phyloP scores from a whole-genome alignment of 2,113 vertebrate species.

The Illadopsis cleaveri region DNA sequence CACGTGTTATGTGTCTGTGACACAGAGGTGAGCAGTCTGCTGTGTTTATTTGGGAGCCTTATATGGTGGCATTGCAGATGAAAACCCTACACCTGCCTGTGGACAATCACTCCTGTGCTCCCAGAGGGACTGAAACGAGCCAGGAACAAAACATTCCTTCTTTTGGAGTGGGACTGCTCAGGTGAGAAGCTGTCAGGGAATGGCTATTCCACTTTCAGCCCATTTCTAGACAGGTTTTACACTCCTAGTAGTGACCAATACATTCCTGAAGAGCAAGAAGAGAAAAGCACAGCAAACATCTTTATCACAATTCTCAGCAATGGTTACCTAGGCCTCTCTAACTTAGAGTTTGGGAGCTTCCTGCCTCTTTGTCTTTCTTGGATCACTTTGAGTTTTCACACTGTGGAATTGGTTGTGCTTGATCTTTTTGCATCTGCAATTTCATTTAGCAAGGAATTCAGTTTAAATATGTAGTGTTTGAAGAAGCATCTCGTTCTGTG shows the following conservation, averaged over 20 bases:
- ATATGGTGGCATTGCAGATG: rapidly evolving
- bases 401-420: not conserved
- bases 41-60: not conserved
- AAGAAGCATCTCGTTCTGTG: not conserved
- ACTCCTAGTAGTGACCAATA: not conserved
- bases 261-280: not conserved
- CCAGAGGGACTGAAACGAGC: not conserved
- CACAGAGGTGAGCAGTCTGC: not conserved
- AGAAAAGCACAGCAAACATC: not conserved
- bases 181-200: not conserved
- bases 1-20: not conserved
- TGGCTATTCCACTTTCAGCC: not conserved
- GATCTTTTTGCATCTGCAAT: not conserved
- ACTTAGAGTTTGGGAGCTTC: not conserved
- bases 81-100: not conserved
- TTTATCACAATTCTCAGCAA: not conserved
- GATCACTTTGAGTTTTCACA: not conserved
- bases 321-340: not conserved
- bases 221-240: not conserved
- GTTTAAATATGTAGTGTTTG: not conserved
- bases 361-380: not conserved
- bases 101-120: not conserved
- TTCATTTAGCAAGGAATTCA: not conserved
- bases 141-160: not conserved
- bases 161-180: rapidly evolving